Evolutionary conservation across 92 coral and sea anemone genomes (phyloP).

Genomic region (Meandrina meandrites): DNA sequence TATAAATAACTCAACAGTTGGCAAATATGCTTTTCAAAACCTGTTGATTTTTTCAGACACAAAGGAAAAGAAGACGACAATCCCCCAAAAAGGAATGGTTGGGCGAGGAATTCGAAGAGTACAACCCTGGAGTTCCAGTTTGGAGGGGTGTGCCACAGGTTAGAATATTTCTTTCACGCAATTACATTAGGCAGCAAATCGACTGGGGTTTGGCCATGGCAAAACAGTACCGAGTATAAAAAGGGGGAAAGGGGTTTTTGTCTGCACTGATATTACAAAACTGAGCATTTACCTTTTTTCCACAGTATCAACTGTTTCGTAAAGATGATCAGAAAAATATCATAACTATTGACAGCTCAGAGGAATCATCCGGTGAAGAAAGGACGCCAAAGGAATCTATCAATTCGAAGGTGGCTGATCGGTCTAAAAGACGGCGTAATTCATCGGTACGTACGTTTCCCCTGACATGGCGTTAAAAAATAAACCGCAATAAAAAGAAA

Average conservation of each 20-base stretch:
- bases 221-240: not conserved
- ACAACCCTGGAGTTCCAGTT: constrained; percentile 17
- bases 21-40: not conserved
- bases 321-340: not conserved
- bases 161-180: not conserved
- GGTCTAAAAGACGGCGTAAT: constrained; percentile 10
- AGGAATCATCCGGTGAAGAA: constrained; percentile 12
- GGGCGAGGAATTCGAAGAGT: constrained; percentile 19
- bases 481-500: no score
- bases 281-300: not conserved
- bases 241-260: not conserved
- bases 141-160: constrained; percentile 22
- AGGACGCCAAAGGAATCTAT: constrained; percentile 4
- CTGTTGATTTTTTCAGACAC: constrained; percentile 10
- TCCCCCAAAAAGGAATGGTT: constrained; percentile 2
- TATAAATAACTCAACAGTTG: not conserved
- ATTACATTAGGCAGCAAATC: not conserved
- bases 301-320: constrained; percentile 11
- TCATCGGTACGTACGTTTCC: constrained; percentile 19
- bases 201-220: not conserved
- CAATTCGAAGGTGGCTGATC: constrained; percentile 1
- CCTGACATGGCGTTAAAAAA: no score
- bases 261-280: not conserved
- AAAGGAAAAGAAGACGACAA: constrained; percentile 10
- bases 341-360: not conserved